phyloP scores from a whole-genome alignment of 2,888 invertebrate genomes.

The Acanthosepion esculentum region DNA sequence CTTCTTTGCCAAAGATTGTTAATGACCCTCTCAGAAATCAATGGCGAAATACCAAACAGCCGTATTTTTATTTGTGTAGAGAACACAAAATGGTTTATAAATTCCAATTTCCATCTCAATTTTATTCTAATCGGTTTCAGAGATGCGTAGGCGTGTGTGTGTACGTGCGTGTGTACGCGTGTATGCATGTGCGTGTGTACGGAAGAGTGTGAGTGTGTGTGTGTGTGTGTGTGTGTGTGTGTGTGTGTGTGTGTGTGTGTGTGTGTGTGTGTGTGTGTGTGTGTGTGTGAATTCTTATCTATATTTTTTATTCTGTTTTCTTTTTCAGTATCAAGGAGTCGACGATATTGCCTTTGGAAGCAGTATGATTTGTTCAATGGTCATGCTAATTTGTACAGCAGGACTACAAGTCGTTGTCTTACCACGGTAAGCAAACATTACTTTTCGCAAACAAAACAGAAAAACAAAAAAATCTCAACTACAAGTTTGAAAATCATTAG shows the following conservation, averaged over 20 bases:
- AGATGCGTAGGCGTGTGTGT: too few species aligned
- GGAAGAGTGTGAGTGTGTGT: too few species aligned
- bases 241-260: neutral
- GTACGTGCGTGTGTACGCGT: neutral
- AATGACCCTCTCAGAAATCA: too few species aligned
- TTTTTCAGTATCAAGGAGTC: conserved; percentile 86
- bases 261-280: neutral
- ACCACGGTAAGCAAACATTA: conserved; percentile 79
- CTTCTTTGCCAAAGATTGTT: too few species aligned
- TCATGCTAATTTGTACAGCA: conserved; percentile 84
- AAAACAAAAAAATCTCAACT: too few species aligned
- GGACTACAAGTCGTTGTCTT: conserved; percentile 87
- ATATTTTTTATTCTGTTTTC: conserved; percentile 17
- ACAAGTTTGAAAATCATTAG: too few species aligned
- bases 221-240: neutral
- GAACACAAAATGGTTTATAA: too few species aligned
- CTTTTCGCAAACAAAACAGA: too few species aligned
- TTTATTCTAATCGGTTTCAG: too few species aligned
- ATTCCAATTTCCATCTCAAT: too few species aligned
- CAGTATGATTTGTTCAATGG: conserved; percentile 82
- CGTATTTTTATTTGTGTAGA: too few species aligned
- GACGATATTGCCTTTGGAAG: conserved; percentile 90
- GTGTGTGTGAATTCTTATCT: neutral
- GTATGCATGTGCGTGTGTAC: neutral
- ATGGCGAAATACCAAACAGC: too few species aligned